Base-by-base conservation (phyloP, 2,888 invertebrate species). In the Invenusta paracnida region DNA sequence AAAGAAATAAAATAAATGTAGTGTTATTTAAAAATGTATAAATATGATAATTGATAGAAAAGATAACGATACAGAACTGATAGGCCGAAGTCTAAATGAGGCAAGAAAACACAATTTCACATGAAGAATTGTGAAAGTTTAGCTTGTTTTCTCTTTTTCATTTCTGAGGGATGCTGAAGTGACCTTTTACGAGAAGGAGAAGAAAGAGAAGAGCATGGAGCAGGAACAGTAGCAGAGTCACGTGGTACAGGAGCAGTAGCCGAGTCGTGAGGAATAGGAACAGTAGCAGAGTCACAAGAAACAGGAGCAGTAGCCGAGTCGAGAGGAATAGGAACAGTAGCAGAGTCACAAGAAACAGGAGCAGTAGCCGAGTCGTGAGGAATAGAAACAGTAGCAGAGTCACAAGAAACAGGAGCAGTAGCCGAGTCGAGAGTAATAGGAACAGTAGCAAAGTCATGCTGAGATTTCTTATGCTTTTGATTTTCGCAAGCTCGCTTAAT, bases 11-110 rank as follows among this genome's bases (percentile, higher is more conserved):
- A 73, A 13, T 73, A 73, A 73, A 73, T 73, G 17, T 73, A 73
- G 73, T 73, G 17, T 13, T 73, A 73, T 73, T 73, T 73, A 73
- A 73, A 73, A 73, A 73, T 73, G 73, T 73, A 73, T 73, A 73
- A 73, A 73, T 73, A 73, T 73, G 73, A 73, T 73, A 73, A 73
- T 73, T 73, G 73, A 13, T 73, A 73, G 73, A 73, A 13, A 73
- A 73, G 73, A 73, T 73, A 73, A 73, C 23, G 27, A 73, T 73
- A 73, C 11, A 73, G 73, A 73, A 73, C 73, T 23, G 23, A 73
- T 5, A 13, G 73, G 11, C 17, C 27, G 25, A 73, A 73, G 73
- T 73, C 23, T 73, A 73, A 73, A 73, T 73, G 73, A 73, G 73
- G 73, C 73, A 73, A 73, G 73, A 73, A 73, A 73, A 23, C 11